A percentile compares a stretch with the other conserved stretches of the same genome.
Evolutionary conservation across 2,797 vertebrate species (phyloP).

Genomic region (Schizopygopsis malacanthus): DNA sequence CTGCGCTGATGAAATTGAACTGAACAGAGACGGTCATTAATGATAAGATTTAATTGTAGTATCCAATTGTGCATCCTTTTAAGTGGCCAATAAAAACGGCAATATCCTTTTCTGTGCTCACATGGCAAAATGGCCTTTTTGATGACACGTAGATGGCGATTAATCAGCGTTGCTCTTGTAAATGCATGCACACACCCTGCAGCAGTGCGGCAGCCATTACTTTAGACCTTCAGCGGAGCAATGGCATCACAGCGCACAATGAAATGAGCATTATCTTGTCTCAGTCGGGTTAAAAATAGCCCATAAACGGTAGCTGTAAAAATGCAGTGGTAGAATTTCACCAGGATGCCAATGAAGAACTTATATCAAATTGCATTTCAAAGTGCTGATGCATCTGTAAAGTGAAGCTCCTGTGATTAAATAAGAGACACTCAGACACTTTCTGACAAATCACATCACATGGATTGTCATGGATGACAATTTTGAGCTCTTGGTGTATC

Average conservation of each 20-base stretch:
- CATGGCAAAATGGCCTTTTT: constrained; percentile 19
- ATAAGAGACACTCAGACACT: not conserved
- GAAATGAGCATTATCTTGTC: constrained; percentile 41
- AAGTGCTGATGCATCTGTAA: constrained; percentile 17
- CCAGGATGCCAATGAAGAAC: not conserved
- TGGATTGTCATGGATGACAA: not conserved
- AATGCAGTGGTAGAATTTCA: not conserved
- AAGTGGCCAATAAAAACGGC: constrained; percentile 18
- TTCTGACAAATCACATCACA: not conserved
- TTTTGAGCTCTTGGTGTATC: not conserved
- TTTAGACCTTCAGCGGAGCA: constrained; percentile 52
- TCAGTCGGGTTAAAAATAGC: constrained; percentile 55
- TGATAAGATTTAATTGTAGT: constrained; percentile 54
- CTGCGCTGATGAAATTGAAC: constrained; percentile 62
- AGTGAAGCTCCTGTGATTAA: not conserved
- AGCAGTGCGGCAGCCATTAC: constrained; percentile 53
- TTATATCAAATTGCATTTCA: constrained; percentile 23
- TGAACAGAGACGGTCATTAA: constrained; percentile 57
- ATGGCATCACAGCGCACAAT: constrained; percentile 60
- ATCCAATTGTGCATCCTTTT: constrained; percentile 7
- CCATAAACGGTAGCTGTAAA: constrained; percentile 10
- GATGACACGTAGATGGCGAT: not conserved
- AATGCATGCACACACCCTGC: constrained; percentile 36
- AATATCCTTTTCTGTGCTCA: constrained; percentile 23
- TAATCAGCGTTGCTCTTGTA: not conserved